Base-by-base conservation (phyloP, 2,113 vertebrate species). In the Montifringilla adamsi region DNA sequence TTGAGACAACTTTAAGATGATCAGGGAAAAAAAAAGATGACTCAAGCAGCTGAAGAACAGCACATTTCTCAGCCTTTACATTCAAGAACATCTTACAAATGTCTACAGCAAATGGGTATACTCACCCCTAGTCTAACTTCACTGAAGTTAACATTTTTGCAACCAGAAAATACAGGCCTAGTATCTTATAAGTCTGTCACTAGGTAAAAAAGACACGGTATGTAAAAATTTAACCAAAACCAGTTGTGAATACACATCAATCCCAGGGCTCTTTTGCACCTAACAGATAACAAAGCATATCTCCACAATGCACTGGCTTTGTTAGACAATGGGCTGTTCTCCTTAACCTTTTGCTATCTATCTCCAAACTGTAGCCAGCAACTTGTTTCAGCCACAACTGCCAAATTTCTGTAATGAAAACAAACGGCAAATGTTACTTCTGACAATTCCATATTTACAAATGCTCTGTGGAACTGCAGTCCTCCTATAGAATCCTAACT, bases 61-160 rank as follows among this genome's bases (percentile, higher is more conserved):
- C 52, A 62, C 26, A 49, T 69, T 94, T 96, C 77, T 90, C 92
- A 96, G 94, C 88, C 37, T 93, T 91, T 93, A 96, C 95, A 95
- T 96, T 96, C 95, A 96, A 92, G 52, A 90, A 92, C 46, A 90
- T 90, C 83, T 95, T 84, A 94, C 64, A 90, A 95, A 93, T 53
- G 80, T 78, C 88, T 96, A 93, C 79, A 96, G 72, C 68, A 92
- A 93, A 81, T 24, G 41, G 76, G 76, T 81, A 58, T 90, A 93
- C 22, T 82, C 66, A 55, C 44, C 83, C 86, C 90, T 93, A 90
- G 60, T 33, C 85, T 94, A 96, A 97, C 95, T 92, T 97, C 94
- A 96, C 79, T 96, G 95, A 96, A 96, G 94, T 96, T 94, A 96
- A 94, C 56, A 35, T 89, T 89, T 93, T 84, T 90, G 90, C 80